These are phyloP conservation scores for Oreochromis mossambicus DNA, from an alignment of 2,797 vertebrate species.

Conservation along the genomic window DNA sequence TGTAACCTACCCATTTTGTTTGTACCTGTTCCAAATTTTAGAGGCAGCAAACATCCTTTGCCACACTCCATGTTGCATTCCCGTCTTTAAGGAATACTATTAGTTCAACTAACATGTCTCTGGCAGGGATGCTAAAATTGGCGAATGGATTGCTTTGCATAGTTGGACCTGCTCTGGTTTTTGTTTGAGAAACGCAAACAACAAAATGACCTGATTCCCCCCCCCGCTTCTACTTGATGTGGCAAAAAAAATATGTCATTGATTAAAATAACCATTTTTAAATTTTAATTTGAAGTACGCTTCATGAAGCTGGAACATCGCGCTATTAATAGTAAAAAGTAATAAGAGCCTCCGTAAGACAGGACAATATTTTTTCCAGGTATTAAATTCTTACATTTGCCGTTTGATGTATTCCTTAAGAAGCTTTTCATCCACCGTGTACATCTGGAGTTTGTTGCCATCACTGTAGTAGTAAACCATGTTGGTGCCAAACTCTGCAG, in stretches of 20 bases:
- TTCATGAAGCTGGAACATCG: neutral
- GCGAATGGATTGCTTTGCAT: neutral
- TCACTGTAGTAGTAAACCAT: slow-evolving; percentile 94
- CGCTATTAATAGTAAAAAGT: neutral
- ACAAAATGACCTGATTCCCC: neutral
- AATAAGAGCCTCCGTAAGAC: neutral
- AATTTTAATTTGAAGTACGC: neutral
- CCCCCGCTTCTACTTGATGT: neutral
- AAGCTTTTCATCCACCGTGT: slow-evolving; percentile 88
- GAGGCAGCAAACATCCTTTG: neutral
- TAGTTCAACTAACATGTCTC: neutral
- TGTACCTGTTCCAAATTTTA: neutral
- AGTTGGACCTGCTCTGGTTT: neutral
- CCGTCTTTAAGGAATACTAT: neutral
- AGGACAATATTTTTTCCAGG: neutral
- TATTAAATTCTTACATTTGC: slow-evolving; percentile 87
- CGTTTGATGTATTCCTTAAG: slow-evolving; percentile 95
- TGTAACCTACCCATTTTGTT: neutral
- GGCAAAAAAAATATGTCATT: fast-evolving
- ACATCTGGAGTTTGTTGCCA: slow-evolving; percentile 87
- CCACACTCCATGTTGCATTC: neutral
- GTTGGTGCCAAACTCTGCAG: slow-evolving; percentile 76
- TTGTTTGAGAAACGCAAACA: neutral
- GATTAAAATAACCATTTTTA: neutral
- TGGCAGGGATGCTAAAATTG: neutral